phyloP scores from a whole-genome alignment of 2,888 invertebrate species.

The Lacanobia wlatinum region DNA sequence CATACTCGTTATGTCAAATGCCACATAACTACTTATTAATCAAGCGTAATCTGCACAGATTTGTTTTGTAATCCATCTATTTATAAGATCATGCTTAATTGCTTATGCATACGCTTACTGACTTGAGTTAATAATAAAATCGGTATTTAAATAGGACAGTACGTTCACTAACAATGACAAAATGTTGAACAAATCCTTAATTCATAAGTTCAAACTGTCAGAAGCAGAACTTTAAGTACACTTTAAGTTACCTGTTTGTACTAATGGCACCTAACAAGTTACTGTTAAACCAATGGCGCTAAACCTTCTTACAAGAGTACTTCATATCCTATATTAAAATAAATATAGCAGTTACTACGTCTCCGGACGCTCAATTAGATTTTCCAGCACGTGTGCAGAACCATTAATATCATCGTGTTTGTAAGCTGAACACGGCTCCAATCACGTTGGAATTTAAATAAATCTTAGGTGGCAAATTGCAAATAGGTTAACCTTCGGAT shows the following conservation, averaged over 20 bases:
- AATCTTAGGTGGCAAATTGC: constrained; percentile 65
- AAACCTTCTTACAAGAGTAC: constrained; percentile 18
- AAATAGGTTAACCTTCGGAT: constrained; percentile 61
- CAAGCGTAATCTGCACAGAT: constrained; percentile 36
- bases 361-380: constrained; percentile 44
- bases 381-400: constrained; percentile 50
- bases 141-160: constrained; percentile 14
- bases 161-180: background rate
- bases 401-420: constrained; percentile 58
- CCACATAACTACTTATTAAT: constrained; percentile 37
- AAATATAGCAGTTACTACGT: constrained; percentile 41
- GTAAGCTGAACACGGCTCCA: constrained; percentile 59
- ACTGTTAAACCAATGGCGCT: constrained; percentile 4
- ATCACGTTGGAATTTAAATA: constrained; percentile 65
- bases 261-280: background rate
- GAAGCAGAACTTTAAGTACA: too few species aligned
- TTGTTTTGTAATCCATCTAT: constrained; percentile 42
- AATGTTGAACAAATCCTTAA: background rate
- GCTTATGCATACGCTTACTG: constrained; percentile 14
- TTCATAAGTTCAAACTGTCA: background rate
- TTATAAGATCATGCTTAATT: constrained; percentile 25
- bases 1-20: constrained; percentile 29
- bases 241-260: background rate
- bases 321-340: constrained; percentile 30
- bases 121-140: constrained; percentile 23